Base-by-base conservation (phyloP, 1,140 invertebrate genomes). In the Drusus annulatus region DNA sequence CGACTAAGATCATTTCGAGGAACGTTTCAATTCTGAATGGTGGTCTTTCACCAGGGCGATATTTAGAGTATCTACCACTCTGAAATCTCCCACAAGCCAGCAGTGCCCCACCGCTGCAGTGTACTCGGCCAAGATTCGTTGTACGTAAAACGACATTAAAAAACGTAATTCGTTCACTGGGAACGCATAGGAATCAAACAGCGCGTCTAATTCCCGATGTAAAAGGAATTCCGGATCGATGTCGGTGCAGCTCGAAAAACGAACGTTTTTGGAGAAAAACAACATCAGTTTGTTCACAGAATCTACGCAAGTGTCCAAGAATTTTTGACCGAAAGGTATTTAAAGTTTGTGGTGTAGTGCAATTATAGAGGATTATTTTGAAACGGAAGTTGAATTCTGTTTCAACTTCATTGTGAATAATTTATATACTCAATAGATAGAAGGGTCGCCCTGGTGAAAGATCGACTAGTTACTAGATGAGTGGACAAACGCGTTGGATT, bases 151-250 rank as follows among this genome's bases (percentile, higher is more conserved):
- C 36, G 36, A 78, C 21, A 31, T 36, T n/a, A 31, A 52, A 31
- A 77, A 79, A 79, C 50, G 81, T 82, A 82, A 82, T 82, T 76
- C 65, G 81, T 82, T 82, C 78, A 82, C 73, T 79, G 75, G 65
- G 78, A 82, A 80, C 68, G 71, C 78, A 80, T 82, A 74, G 81
- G 81, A 82, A 82, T 56, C 81, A 77, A 78, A 78, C 79, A 78
- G 80, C 81, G 78, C 56, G 76, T 65, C 78, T 62, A 83, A 83
- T 83, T 76, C 45, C 69, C 56, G 68, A 77, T 75, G 58, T 74
- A 69, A 83, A 74, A 83, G 81, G 81, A 80, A 83, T 83, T 80
- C 58, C 68, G 25, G 63, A 58, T 80, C 77, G 56, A 78, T 68
- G 76, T 60, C 15, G 36, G 28, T 75, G 16, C 13, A 16, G 6